Evolutionary conservation across 1,140 invertebrate genomes (phyloP).

Genomic region (Drosophila mojavensis): DNA sequence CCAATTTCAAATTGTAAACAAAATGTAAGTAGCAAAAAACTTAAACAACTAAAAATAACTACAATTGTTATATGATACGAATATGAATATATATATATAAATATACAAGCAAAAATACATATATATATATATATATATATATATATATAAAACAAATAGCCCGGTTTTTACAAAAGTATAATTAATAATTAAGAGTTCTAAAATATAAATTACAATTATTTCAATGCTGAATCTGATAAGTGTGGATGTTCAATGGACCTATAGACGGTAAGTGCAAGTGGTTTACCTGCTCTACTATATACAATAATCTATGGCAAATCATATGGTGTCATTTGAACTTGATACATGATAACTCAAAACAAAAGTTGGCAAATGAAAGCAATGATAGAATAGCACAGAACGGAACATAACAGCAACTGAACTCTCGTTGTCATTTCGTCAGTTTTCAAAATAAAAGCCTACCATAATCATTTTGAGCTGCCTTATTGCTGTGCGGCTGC

Average conservation of each 20-base stretch:
- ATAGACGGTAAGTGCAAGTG: conserved; percentile 19
- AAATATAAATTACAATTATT: conserved; percentile 64
- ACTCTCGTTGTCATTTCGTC: conserved; percentile 6
- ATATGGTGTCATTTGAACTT: conserved; percentile 49
- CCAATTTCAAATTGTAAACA: conserved; percentile 78
- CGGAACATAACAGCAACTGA: conserved; percentile 1
- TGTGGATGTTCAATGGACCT: conserved; percentile 29
- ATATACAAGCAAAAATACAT: conserved; percentile 26
- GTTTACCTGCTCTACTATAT: conserved; percentile 52
- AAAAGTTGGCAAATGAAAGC: conserved; percentile 27
- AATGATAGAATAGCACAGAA: conserved; percentile 8
- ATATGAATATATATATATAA: conserved; percentile 11
- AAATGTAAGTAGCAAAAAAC: conserved; percentile 67
- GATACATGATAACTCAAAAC: conserved; percentile 23
- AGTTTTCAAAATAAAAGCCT: conserved; percentile 64
- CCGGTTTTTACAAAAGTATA: conserved; percentile 74
- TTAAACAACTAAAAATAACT: conserved; percentile 64
- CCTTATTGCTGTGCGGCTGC: conserved; percentile 57
- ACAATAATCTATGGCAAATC: conserved; percentile 77
- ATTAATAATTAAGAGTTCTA: conserved; percentile 59
- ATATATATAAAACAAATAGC: conserved; percentile 52
- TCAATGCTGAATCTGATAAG: conserved; percentile 37
- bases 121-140: conserved; percentile 6
- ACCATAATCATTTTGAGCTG: conserved; percentile 77
- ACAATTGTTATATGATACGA: conserved; percentile 22